Evolutionary conservation across 2,888 invertebrate genomes (phyloP).

Genomic region (Lithosia quadra): DNA sequence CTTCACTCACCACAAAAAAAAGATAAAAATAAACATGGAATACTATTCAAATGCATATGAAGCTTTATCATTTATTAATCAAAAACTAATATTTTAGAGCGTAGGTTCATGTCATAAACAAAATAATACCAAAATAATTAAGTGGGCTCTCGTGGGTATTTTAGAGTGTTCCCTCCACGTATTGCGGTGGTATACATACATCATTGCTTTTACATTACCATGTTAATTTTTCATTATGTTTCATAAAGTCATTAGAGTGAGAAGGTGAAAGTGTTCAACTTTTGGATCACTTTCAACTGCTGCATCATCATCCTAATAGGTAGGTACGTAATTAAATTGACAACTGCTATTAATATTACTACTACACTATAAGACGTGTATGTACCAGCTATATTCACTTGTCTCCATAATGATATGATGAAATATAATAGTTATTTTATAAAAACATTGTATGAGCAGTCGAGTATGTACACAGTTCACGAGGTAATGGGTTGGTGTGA

Average conservation of each 20-base stretch:
- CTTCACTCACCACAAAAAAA: too few relatives aligned
- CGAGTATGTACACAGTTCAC: slow-evolving; percentile 35
- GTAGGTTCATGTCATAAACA: not conserved
- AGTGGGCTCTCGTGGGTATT: too few relatives aligned
- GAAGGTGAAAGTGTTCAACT: not conserved
- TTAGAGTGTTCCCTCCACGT: too few relatives aligned
- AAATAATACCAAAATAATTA: too few relatives aligned
- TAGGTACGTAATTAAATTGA: not conserved
- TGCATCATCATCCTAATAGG: too few relatives aligned
- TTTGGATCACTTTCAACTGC: not conserved
- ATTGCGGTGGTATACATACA: not conserved
- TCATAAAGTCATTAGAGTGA: not conserved
- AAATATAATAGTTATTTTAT: too few relatives aligned
- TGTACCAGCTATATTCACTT: not conserved
- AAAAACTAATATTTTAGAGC: not conserved
- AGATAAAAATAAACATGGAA: too few relatives aligned
- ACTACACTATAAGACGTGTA: not conserved
- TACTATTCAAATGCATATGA: not conserved
- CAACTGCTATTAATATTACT: not conserved
- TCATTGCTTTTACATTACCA: not conserved
- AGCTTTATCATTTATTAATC: not conserved
- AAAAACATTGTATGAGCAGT: slow-evolving; percentile 20
- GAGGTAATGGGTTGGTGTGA: slow-evolving; percentile 44
- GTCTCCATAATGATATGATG: not conserved
- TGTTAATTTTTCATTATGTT: not conserved